Evolutionary conservation across 1,140 invertebrate species (phyloP).

Genomic region (Saccostrea cuccullata): DNA sequence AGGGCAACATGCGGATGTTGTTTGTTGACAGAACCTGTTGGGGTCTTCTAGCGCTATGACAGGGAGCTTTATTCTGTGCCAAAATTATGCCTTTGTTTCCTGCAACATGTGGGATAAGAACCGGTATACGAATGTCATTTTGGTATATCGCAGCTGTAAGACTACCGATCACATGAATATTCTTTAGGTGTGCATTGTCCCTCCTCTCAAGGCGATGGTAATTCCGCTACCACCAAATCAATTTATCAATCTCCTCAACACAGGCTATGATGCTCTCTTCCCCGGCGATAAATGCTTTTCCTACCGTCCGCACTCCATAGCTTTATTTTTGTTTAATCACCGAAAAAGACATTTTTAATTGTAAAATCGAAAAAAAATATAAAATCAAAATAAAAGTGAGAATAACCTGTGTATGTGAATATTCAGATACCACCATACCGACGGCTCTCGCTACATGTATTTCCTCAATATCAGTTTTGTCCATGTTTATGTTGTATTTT

Average conservation of each 20-base stretch:
- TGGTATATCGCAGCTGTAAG: background rate
- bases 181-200: slow-evolving; percentile 1
- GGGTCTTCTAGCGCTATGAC: background rate
- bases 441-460: background rate
- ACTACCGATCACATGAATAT: background rate
- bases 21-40: background rate
- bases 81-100: too few relatives aligned
- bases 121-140: background rate
- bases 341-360: slow-evolving; percentile 47
- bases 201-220: background rate
- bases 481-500: background rate
- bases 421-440: background rate
- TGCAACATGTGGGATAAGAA: background rate
- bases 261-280: background rate
- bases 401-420: background rate
- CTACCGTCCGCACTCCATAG: slow-evolving; percentile 39
- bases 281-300: background rate
- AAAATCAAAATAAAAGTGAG: background rate
- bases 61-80: slow-evolving; percentile 9
- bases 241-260: background rate
- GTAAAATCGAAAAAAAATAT: background rate
- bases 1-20: background rate
- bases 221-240: slow-evolving; percentile 8
- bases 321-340: slow-evolving; percentile 40
- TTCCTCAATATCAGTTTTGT: background rate